These are phyloP conservation scores for Latrodectus geometricus DNA, from an alignment of 1,140 invertebrate genomes.

Conservation along the genomic window DNA sequence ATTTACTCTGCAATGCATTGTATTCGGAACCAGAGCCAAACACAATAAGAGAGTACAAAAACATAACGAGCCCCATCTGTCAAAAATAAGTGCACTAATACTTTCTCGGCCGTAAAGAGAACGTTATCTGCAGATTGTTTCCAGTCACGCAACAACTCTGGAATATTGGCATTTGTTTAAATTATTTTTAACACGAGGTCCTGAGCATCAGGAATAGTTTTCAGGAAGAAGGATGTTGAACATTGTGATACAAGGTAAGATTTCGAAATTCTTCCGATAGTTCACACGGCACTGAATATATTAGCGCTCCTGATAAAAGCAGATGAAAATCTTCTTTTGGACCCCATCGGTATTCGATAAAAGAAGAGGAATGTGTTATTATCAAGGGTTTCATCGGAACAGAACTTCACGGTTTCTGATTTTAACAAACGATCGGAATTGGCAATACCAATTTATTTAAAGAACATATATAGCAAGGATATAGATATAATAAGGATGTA, in stretches of 20 bases:
- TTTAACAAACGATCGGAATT: conserved; percentile 37
- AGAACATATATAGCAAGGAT: too few species aligned
- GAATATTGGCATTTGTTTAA: too few species aligned
- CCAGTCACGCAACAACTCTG: too few species aligned
- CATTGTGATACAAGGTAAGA: not conserved
- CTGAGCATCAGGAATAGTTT: not conserved
- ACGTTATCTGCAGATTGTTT: too few species aligned
- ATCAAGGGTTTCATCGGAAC: conserved; percentile 30
- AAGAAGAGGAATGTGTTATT: conserved; percentile 18
- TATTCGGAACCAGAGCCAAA: too few species aligned
- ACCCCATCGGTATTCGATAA: conserved; percentile 30
- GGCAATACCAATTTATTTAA: conserved; percentile 41
- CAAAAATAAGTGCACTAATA: too few species aligned
- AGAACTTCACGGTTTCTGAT: conserved; percentile 41
- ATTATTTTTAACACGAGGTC: not conserved
- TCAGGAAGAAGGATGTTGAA: not conserved
- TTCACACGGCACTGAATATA: conserved; percentile 40
- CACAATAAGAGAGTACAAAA: too few species aligned
- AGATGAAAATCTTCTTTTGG: conserved; percentile 15
- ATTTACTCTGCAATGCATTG: too few species aligned
- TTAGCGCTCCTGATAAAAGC: conserved; percentile 1
- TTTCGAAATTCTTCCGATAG: conserved; percentile 26
- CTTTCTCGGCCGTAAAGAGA: too few species aligned
- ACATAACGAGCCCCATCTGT: too few species aligned
- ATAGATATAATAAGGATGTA: too few species aligned